Percentiles rank a stretch among this genome's conserved stretches.
Evolutionary conservation across 92 coral and sea anemone genomes (phyloP).

Genomic region (Parazoanthus darwini): DNA sequence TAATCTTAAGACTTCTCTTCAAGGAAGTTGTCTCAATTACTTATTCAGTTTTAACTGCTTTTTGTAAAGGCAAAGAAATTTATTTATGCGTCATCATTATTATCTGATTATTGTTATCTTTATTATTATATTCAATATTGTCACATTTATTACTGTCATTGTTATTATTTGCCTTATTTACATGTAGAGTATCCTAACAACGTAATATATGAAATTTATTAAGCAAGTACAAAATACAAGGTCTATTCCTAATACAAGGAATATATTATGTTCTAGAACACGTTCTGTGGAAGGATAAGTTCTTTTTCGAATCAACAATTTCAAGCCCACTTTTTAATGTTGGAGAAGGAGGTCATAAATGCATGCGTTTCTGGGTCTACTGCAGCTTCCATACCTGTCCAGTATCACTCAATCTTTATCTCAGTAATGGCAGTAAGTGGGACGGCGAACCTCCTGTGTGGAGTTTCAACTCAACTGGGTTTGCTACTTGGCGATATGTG

Average conservation of each 20-base stretch:
- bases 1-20: too few species aligned
- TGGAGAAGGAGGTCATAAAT: background rate
- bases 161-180: too few species aligned
- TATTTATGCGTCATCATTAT: too few species aligned
- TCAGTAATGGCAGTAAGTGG: background rate
- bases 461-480: background rate
- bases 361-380: constrained; percentile 9
- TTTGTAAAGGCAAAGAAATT: too few species aligned
- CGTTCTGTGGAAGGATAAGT: background rate
- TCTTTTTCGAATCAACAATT: background rate
- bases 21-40: too few species aligned
- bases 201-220: too few species aligned
- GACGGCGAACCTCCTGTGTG: background rate
- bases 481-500: background rate
- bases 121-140: too few species aligned
- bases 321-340: constrained; percentile 1
- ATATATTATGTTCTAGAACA: background rate
- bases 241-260: background rate
- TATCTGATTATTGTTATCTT: too few species aligned
- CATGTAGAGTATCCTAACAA: too few species aligned
- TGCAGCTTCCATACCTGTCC: background rate
- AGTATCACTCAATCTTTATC: background rate
- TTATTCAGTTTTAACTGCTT: too few species aligned
- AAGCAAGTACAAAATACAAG: too few species aligned
- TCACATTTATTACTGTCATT: too few species aligned